phyloP scores from a whole-genome alignment of 2,113 vertebrate genomes.

The Brachypodius melanocephalos region DNA sequence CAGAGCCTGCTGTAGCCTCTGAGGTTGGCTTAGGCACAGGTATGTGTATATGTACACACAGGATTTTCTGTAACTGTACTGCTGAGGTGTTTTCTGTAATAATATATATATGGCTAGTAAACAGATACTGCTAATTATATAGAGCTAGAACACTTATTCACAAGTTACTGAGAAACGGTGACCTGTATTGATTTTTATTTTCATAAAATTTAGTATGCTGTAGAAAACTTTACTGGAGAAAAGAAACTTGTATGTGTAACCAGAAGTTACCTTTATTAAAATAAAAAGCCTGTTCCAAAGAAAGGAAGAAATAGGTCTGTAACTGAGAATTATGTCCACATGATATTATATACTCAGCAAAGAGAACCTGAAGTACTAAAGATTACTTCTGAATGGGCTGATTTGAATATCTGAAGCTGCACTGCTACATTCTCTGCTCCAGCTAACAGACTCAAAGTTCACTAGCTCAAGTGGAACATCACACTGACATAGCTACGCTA shows the following conservation, averaged over 20 bases:
- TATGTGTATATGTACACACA: neutral
- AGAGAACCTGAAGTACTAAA: too few relatives aligned
- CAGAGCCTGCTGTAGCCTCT: neutral
- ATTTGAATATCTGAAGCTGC: neutral
- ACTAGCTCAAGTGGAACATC: conserved; percentile 11
- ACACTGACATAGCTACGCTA: neutral
- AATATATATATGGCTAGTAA: neutral
- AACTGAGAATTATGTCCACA: neutral
- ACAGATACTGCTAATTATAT: neutral
- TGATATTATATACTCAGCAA: neutral
- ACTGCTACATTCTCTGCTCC: neutral
- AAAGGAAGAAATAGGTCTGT: neutral
- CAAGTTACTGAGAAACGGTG: neutral
- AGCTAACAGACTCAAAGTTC: neutral
- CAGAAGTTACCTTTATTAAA: neutral
- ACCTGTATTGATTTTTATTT: neutral
- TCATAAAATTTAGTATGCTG: neutral
- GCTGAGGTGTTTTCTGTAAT: neutral
- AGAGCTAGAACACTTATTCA: neutral
- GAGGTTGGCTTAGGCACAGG: neutral
- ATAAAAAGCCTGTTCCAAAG: neutral
- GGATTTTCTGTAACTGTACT: neutral
- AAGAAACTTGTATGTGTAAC: neutral
- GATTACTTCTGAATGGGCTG: neutral
- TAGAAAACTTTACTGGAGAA: neutral